Base-by-base conservation (phyloP, 2,113 vertebrate genomes). In the Pseudopodoces humilis region DNA sequence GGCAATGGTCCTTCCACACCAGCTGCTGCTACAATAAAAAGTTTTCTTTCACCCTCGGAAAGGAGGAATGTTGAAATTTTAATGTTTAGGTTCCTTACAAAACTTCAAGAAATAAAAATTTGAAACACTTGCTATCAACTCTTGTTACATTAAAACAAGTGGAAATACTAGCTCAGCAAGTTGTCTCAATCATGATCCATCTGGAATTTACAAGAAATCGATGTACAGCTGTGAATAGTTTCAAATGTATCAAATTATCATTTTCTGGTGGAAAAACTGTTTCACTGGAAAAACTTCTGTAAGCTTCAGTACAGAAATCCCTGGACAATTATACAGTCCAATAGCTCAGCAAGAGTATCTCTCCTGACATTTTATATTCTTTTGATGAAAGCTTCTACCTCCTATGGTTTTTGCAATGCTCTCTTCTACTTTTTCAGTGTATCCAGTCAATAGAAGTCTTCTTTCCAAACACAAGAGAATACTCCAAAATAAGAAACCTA, bases 341-440 rank as follows among this genome's bases (percentile, higher is more conserved):
- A 88, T 84, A 93, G 79, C 93, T 92, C 93, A 92, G 83, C 88
- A 86, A 90, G 75, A 80, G 18, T 49, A 41, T 81, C 79, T 83
- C 83, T 92, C 52, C 64, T 96, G 88, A 64, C 82, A 90, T 93
- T 93, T 83, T 78, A 83, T 88, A 86, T 94, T 95, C 90, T 97
- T 96, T 93, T 94, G 88, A 96, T 95, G 93, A 92, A 96, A 93
- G 56, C 83, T 90, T 89, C 79, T 91, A 85, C 79, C 90, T 93
- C 85, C 87, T 77, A 63, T 46, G 52, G 37, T 31, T 94, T 95
- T 88, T 86, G 77, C 76, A 86, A 78, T 93, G 92, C 63, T 71
- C 81, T 94, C 81, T 87, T 87, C 86, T 87, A 77, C 46, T 92
- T 93, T 69, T 77, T 52, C 75, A 86, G 62, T 16, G 9, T 46